Conservation (phyloP, 2,113 vertebrate species). For the Bos indicus region DNA sequence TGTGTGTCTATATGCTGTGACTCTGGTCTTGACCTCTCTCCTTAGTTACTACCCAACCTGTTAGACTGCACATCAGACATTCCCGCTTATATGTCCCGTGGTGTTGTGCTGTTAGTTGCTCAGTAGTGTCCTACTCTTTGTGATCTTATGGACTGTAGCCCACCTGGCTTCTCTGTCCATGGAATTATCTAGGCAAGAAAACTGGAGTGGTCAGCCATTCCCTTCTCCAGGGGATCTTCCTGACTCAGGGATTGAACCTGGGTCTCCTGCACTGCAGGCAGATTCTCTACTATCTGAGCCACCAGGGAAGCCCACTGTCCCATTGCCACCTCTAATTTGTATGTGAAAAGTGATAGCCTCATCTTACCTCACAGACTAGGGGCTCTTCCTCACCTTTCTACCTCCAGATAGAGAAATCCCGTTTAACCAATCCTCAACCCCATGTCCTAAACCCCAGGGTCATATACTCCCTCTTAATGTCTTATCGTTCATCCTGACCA, state of each 20-base stretch:
- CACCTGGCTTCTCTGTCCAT: not conserved
- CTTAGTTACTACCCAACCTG: not conserved
- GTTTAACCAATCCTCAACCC: not conserved
- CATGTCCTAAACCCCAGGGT: not conserved
- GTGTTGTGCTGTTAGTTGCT: not conserved
- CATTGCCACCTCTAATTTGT: not conserved
- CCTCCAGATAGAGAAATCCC: not conserved
- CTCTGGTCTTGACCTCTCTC: not conserved
- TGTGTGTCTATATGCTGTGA: not conserved
- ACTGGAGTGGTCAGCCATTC: not conserved
- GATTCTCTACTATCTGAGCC: not conserved
- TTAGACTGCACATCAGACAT: not conserved
- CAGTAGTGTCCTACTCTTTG: not conserved
- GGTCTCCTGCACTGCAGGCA: not conserved
- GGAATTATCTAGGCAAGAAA: not conserved
- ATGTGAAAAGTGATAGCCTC: not conserved
- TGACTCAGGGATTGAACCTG: not conserved
- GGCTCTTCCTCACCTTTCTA: not conserved
- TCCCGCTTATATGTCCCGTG: not conserved
- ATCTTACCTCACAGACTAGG: not conserved
- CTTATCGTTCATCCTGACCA: not conserved
- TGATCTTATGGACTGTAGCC: not conserved
- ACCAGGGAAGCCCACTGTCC: not conserved
- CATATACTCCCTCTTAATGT: not conserved
- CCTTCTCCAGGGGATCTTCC: not conserved